A percentile compares a stretch with the other conserved stretches of the same genome.
phyloP scores from a whole-genome alignment of 1,140 invertebrate species.

The Drosophila ironensis region DNA sequence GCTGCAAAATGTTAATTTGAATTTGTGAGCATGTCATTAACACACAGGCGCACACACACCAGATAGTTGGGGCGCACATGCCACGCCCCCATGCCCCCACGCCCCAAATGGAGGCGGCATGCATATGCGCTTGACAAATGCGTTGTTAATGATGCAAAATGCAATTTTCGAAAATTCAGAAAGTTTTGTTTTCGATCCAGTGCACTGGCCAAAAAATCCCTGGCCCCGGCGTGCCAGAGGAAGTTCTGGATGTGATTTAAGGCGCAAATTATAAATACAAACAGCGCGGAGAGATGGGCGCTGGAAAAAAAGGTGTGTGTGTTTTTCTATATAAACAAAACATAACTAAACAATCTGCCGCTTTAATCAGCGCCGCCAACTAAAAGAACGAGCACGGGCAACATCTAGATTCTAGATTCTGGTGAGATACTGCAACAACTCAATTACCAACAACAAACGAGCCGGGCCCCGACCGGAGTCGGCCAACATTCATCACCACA shows the following conservation, averaged over 20 bases:
- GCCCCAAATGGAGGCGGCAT: constrained; percentile 45
- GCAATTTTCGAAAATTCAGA: constrained; percentile 73
- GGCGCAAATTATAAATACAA: constrained; percentile 26
- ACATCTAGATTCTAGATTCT: neutral
- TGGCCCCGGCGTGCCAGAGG: neutral
- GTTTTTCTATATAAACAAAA: constrained; percentile 53
- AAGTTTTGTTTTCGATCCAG: constrained; percentile 62
- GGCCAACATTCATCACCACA: constrained; percentile 73
- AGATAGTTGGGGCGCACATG: constrained; percentile 29
- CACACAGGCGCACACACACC: constrained; percentile 41
- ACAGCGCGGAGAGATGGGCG: neutral
- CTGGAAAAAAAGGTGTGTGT: constrained; percentile 2
- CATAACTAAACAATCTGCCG: constrained; percentile 69
- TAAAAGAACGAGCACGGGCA: constrained; percentile 19
- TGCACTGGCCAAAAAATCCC: constrained; percentile 19
- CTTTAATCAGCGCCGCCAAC: constrained; percentile 71
- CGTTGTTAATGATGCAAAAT: constrained; percentile 79
- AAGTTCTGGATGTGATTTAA: constrained; percentile 28
- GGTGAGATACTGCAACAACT: constrained; percentile 59
- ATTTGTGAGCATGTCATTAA: constrained; percentile 81
- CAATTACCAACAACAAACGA: constrained; percentile 61
- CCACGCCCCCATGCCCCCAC: constrained; percentile 42
- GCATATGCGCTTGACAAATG: constrained; percentile 77
- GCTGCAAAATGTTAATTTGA: constrained; percentile 80
- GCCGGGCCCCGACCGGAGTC: constrained; percentile 52